Evolutionary conservation across 1,140 invertebrate species (phyloP).

Genomic region (Sycobia sp.): DNA sequence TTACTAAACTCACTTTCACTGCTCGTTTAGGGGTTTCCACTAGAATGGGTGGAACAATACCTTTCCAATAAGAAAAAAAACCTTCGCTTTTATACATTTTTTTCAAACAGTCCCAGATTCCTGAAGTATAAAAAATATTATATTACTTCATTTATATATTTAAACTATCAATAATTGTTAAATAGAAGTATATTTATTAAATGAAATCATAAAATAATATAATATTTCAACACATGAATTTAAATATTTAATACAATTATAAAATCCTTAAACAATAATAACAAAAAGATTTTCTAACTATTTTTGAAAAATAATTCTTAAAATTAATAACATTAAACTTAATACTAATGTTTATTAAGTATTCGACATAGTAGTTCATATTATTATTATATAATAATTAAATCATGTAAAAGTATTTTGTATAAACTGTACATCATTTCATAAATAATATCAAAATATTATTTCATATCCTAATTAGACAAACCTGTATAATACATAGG

Average conservation of each 20-base stretch:
- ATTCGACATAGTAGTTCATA: neutral
- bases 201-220: too few relatives aligned
- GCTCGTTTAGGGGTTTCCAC: conserved; percentile 97
- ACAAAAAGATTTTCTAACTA: too few relatives aligned
- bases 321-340: neutral
- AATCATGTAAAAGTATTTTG: neutral
- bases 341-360: neutral
- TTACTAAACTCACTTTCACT: conserved; percentile 70
- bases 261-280: neutral
- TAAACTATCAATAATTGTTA: neutral
- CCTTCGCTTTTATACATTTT: conserved; percentile 88
- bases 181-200: neutral
- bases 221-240: too few relatives aligned
- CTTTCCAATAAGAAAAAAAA: conserved; percentile 84
- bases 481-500: conserved; percentile 63
- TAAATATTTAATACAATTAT: neutral
- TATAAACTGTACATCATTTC: too few relatives aligned
- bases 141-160: neutral
- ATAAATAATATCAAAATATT: too few relatives aligned
- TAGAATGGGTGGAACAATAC: conserved; percentile 87
- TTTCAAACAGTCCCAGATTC: conserved; percentile 87
- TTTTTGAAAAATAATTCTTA: neutral
- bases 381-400: neutral
- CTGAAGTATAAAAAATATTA: conserved; percentile 47
- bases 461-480: conserved; percentile 2